Conservation (phyloP, 2,113 vertebrate species). For the Empidonax traillii region DNA sequence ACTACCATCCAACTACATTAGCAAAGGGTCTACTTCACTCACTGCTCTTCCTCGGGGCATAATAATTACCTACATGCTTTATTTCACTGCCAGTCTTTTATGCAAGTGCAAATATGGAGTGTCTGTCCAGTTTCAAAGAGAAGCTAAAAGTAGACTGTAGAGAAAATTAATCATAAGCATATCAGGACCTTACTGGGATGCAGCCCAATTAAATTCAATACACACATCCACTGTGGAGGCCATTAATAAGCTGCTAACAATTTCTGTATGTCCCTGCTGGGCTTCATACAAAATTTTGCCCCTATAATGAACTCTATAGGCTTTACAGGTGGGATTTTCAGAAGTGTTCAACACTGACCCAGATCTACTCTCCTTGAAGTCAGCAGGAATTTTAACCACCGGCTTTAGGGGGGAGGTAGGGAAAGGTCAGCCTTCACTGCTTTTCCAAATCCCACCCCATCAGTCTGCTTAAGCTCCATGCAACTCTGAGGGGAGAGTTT, state of each 20-base stretch:
- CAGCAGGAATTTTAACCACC: constrained; percentile 49
- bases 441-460: constrained; percentile 13
- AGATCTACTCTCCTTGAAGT: constrained; percentile 40
- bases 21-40: neutral
- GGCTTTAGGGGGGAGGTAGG: neutral
- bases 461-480: neutral
- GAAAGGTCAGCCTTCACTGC: constrained; percentile 4
- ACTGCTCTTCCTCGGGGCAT: neutral
- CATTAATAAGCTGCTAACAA: constrained; percentile 59
- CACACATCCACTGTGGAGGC: constrained; percentile 24
- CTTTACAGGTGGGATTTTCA: constrained; percentile 64
- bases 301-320: constrained; percentile 52
- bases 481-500: neutral
- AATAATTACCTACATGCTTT: constrained; percentile 35
- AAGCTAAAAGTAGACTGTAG: neutral
- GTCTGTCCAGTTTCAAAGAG: neutral
- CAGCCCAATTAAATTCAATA: constrained; percentile 52
- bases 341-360: constrained; percentile 25
- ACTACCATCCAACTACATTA: neutral
- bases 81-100: constrained; percentile 1
- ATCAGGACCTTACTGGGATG: constrained; percentile 43
- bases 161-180: constrained; percentile 42
- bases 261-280: constrained; percentile 45
- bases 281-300: constrained; percentile 56
- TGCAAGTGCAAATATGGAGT: neutral